These are phyloP conservation scores for Dolichotis patagonum DNA, from an alignment of 2,113 vertebrate genomes.

Conservation along the genomic window DNA sequence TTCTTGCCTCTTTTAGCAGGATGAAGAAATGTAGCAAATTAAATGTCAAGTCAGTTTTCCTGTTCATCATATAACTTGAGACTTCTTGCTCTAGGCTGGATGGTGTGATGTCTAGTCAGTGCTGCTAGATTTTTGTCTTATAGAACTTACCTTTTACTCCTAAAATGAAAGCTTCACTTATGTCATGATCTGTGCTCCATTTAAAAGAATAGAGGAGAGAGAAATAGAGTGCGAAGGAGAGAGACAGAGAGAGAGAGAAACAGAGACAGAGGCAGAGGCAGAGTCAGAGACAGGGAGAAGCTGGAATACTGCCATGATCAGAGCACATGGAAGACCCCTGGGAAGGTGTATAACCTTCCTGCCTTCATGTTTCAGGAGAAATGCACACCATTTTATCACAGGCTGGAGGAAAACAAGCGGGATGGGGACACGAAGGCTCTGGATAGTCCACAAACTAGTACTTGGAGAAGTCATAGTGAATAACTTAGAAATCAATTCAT, in stretches of 20 bases:
- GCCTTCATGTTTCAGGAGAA: neutral
- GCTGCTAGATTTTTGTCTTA: neutral
- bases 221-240: neutral
- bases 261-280: neutral
- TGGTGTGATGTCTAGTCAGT: neutral
- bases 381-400: neutral
- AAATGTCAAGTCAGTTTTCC: constrained; percentile 30
- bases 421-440: rapidly evolving
- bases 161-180: neutral
- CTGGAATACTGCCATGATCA: neutral
- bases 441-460: neutral
- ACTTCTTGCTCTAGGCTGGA: neutral
- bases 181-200: neutral
- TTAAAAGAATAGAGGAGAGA: neutral
- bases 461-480: neutral
- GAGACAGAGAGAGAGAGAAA: neutral
- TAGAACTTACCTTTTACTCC: neutral
- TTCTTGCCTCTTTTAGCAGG: neutral
- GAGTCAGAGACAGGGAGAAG: neutral
- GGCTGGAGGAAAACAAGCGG: neutral
- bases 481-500: neutral
- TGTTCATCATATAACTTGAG: neutral
- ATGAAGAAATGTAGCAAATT: constrained; percentile 31
- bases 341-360: neutral
- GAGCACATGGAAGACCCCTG: neutral